phyloP scores from a whole-genome alignment of 1,140 invertebrate species.

The Tetraneura akinire region DNA sequence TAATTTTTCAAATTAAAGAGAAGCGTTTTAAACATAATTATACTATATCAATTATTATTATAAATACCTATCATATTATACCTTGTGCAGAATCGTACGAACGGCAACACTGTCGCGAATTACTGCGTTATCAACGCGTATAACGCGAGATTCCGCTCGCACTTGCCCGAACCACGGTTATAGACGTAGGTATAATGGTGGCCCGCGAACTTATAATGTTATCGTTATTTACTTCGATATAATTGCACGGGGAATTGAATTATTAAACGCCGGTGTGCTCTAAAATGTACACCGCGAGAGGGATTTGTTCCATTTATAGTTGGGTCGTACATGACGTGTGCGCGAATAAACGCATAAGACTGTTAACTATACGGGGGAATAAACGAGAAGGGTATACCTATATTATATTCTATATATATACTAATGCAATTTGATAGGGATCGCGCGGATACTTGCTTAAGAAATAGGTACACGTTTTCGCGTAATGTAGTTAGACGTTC shows the following conservation, averaged over 20 bases:
- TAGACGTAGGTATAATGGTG: too few relatives aligned
- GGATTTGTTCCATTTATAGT: constrained; percentile 23
- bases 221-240: constrained; percentile 3
- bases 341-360: background rate
- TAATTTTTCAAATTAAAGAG: too few relatives aligned
- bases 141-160: too few relatives aligned
- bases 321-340: background rate
- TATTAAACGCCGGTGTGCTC: constrained; percentile 7
- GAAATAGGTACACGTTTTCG: background rate
- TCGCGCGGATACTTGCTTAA: background rate
- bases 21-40: too few relatives aligned
- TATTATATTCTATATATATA: too few relatives aligned
- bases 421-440: constrained; percentile 28
- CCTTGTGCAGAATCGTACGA: too few relatives aligned
- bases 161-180: too few relatives aligned
- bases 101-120: too few relatives aligned
- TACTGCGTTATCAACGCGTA: too few relatives aligned
- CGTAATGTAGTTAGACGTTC: background rate
- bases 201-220: background rate
- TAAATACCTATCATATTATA: too few relatives aligned
- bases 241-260: constrained; percentile 24
- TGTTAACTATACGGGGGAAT: constrained; percentile 12
- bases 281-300: background rate
- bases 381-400: constrained; percentile 31
- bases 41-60: too few relatives aligned